Evolutionary conservation across 2,797 vertebrate species (phyloP).

Genomic region (Coranthus polyacanthus): DNA sequence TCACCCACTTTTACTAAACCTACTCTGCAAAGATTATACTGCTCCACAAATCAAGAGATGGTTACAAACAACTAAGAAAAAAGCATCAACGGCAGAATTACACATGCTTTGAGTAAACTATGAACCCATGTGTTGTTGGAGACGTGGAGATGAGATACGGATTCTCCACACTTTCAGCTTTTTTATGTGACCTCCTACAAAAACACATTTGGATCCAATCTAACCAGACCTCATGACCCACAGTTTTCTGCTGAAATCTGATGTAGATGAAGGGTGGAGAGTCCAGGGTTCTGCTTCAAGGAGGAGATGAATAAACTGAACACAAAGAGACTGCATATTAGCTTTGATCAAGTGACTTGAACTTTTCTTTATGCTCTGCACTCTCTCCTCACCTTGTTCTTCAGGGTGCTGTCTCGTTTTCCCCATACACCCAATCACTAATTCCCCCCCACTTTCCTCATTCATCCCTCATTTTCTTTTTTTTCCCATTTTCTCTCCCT

Average conservation of each 20-base stretch:
- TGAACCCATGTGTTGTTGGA: too few relatives aligned
- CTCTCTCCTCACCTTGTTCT: conserved; percentile 9
- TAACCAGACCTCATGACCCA: too few relatives aligned
- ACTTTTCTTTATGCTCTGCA: conserved; percentile 12
- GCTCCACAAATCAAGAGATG: too few relatives aligned
- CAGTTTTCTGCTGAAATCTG: background rate
- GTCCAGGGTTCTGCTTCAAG: background rate
- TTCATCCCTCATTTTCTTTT: conserved; percentile 37
- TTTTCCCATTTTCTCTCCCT: conserved; percentile 4
- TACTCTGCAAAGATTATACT: too few relatives aligned
- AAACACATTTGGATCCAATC: too few relatives aligned
- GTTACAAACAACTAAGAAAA: too few relatives aligned
- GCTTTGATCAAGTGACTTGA: conserved; percentile 3
- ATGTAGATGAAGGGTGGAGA: background rate
- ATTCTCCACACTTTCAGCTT: too few relatives aligned
- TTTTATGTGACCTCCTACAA: too few relatives aligned
- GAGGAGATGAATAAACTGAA: background rate
- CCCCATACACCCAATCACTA: conserved; percentile 22
- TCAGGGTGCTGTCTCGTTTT: background rate
- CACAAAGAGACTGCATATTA: background rate
- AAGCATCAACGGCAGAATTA: too few relatives aligned
- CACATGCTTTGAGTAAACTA: too few relatives aligned
- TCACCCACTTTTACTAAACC: too few relatives aligned
- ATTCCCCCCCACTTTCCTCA: conserved; percentile 27
- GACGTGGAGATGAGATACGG: too few relatives aligned